Evolutionary conservation across 2,113 vertebrate genomes (phyloP), one percentile per base, ranked within the genome.

Genomic region (Pachycephala philippinensis): DNA sequence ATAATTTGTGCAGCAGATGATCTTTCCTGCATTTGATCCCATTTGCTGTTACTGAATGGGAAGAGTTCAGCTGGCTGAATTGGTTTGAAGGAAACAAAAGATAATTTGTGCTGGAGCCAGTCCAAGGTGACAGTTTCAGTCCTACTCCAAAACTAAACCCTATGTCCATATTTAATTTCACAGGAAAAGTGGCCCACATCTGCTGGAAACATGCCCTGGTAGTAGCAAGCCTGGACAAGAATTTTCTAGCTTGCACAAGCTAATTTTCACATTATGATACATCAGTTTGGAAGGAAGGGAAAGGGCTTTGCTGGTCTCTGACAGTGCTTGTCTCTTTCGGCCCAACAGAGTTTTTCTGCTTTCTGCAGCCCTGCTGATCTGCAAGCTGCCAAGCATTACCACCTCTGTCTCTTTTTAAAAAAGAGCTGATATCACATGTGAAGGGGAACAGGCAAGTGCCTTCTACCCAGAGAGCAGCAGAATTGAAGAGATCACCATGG

Each of bases 401-500:
- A 82, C 80, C 63, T 90, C 87, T 70, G 84, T 77, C 50, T 78
- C 72, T 53, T 37, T 60, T 53, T 80, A 24, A 63, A 72, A 93
- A 64, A 64, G 87, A 93, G 84, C 69, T 92, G 69, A 37, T 91
- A 92, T 15, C 84, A 56, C 76, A 49, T 23, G n/a, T 65, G 93
- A 93, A 77, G 89, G 45, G 89, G 80, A 96, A 50, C 63, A 74
- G 80, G 87, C 87, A 85, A 96, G 78, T 61, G 91, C 89, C 92
- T 91, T 93, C 85, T 80, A 89, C 86, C 65, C 89, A 89, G 93
- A 22, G 7, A 95, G 93, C 82, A 87, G 75, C 82, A 90, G 92
- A 92, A 92, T 80, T 82, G 93, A 83, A 81, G 81, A 82, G 87
- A 97, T 97, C 97, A 95, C 96, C 96, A 97, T 97, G 96, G 93